phyloP scores from a whole-genome alignment of 2,113 vertebrate species.

The Sphyrna mokarran region DNA sequence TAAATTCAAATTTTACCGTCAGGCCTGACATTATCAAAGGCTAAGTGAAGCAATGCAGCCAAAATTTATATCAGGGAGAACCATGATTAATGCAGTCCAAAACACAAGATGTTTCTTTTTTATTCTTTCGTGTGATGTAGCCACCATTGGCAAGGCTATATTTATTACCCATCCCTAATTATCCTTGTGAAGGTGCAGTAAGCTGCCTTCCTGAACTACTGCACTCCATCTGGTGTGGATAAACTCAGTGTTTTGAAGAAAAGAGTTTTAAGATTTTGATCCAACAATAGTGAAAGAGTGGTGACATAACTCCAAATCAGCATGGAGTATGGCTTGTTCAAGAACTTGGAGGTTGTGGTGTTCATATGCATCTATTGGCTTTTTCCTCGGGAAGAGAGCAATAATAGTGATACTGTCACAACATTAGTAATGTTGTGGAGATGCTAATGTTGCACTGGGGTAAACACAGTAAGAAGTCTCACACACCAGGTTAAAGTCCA shows the following conservation, averaged over 20 bases:
- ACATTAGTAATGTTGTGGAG: too few species aligned
- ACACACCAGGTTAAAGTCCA: too few species aligned
- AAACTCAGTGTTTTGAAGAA: background rate
- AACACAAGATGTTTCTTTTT: background rate
- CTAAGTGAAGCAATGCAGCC: background rate
- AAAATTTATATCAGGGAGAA: background rate
- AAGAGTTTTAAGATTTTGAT: background rate
- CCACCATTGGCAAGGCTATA: background rate
- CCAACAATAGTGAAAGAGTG: too few species aligned
- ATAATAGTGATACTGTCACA: background rate
- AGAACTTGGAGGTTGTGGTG: background rate
- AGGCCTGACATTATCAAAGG: background rate
- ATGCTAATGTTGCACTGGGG: too few species aligned
- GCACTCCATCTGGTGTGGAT: background rate
- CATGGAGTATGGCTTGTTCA: background rate
- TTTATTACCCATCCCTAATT: background rate
- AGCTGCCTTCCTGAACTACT: background rate
- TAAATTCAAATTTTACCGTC: too few species aligned
- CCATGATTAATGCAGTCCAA: background rate
- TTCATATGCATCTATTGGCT: background rate
- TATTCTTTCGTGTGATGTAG: background rate
- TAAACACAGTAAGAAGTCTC: too few species aligned
- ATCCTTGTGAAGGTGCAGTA: background rate
- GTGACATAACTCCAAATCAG: background rate
- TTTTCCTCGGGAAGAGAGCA: background rate